These are phyloP conservation scores for Microcebus murinus DNA, from an alignment of 2,113 vertebrate species.

Conservation along the genomic window DNA sequence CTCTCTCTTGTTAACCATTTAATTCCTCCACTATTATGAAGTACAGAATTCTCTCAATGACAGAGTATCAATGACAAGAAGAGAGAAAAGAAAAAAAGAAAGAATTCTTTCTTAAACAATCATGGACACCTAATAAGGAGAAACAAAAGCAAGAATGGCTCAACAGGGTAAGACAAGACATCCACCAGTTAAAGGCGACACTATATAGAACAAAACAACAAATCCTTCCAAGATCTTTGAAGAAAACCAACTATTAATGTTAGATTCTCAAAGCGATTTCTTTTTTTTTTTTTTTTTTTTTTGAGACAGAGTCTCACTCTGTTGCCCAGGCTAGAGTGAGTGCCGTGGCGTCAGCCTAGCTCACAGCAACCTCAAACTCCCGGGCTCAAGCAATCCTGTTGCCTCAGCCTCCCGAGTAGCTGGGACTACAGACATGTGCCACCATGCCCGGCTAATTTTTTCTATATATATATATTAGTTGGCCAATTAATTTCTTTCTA, in stretches of 20 bases:
- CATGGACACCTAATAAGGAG: not conserved
- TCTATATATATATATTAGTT: no score
- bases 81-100: not conserved
- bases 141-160: not conserved
- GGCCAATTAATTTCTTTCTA: no score
- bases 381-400: no score
- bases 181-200: not conserved
- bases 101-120: constrained; percentile 3
- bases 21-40: not conserved
- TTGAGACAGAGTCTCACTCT: no score
- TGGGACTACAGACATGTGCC: no score
- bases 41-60: not conserved
- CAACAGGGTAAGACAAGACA: not conserved
- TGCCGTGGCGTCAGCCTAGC: no score
- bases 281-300: not conserved
- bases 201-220: not conserved
- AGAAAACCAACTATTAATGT: not conserved
- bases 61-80: not conserved
- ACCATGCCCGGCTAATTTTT: no score
- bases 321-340: no score
- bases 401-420: no score
- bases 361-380: no score
- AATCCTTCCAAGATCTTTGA: not conserved
- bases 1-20: not conserved
- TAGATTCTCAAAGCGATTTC: not conserved